phyloP scores from a whole-genome alignment of 1,140 invertebrate genomes.

The Diorhabda carinulata region DNA sequence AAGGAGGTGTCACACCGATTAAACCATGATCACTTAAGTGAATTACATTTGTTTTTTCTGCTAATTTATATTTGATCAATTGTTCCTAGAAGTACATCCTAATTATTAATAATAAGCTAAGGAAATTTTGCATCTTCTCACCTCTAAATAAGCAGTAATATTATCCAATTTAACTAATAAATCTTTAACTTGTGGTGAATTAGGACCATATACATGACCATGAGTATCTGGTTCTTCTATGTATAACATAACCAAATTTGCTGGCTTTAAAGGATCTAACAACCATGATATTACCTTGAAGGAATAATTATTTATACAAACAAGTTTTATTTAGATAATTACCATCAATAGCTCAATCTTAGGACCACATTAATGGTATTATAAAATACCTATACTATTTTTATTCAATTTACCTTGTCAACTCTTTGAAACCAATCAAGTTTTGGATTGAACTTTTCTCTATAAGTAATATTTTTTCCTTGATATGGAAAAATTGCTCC shows the following conservation, averaged over 20 bases:
- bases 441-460: conserved; percentile 42
- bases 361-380: no score
- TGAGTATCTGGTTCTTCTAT: conserved; percentile 68
- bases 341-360: no score
- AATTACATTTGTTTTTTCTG: conserved; percentile 61
- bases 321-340: no score
- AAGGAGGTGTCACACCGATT: conserved; percentile 51
- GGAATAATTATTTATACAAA: no score
- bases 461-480: conserved; percentile 46
- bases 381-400: no score
- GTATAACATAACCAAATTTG: conserved; percentile 66
- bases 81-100: conserved; percentile 50
- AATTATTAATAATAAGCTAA: background rate
- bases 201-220: conserved; percentile 53
- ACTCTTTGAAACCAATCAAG: conserved; percentile 55
- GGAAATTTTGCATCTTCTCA: conserved; percentile 15
- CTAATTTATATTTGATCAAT: conserved; percentile 50
- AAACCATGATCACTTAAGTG: conserved; percentile 76
- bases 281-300: conserved; percentile 63
- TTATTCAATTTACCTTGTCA: conserved; percentile 46
- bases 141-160: conserved; percentile 52
- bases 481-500: conserved; percentile 52
- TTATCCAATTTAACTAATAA: conserved; percentile 56
- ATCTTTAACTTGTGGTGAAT: conserved; percentile 40
- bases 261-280: conserved; percentile 52